Conservation (phyloP, 2,797 vertebrate species). For the Cephalopachus bancanus region DNA sequence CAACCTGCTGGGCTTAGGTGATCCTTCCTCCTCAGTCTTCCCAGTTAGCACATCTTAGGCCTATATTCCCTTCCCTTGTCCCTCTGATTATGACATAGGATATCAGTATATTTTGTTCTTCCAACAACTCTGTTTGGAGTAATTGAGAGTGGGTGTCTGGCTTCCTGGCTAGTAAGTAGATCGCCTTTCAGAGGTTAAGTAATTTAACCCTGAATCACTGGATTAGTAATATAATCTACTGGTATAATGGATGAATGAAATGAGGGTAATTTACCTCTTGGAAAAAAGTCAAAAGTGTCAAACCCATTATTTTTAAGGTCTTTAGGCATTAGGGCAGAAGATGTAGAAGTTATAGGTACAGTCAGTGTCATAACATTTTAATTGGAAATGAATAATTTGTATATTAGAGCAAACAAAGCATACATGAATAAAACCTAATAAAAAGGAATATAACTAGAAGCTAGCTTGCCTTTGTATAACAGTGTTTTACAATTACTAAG, state of each 20-base stretch:
- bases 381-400: slow-evolving; percentile 70
- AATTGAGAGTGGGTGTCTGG: slow-evolving; percentile 3
- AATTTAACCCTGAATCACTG: slow-evolving; percentile 69
- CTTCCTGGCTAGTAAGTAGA: slow-evolving; percentile 67
- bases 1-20: too few relatives aligned
- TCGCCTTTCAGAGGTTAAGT: slow-evolving; percentile 32
- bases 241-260: slow-evolving; percentile 64
- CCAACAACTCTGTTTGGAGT: neutral
- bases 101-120: slow-evolving; percentile 15
- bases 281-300: slow-evolving; percentile 74
- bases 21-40: too few relatives aligned
- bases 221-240: slow-evolving; percentile 61
- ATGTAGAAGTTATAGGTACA: neutral
- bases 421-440: slow-evolving; percentile 49
- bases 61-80: neutral
- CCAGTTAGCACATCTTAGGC: neutral
- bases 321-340: slow-evolving; percentile 35
- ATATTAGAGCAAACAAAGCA: slow-evolving; percentile 49
- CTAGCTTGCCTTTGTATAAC: neutral
- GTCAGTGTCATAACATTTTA: slow-evolving; percentile 65
- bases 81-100: neutral
- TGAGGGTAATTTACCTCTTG: slow-evolving; percentile 68
- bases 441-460: slow-evolving; percentile 10
- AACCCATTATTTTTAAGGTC: slow-evolving; percentile 69
- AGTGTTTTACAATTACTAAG: neutral